Percentiles rank a stretch among this genome's conserved stretches.
Conservation (phyloP, 2,113 vertebrate genomes). For the Dasyprocta punctata region DNA sequence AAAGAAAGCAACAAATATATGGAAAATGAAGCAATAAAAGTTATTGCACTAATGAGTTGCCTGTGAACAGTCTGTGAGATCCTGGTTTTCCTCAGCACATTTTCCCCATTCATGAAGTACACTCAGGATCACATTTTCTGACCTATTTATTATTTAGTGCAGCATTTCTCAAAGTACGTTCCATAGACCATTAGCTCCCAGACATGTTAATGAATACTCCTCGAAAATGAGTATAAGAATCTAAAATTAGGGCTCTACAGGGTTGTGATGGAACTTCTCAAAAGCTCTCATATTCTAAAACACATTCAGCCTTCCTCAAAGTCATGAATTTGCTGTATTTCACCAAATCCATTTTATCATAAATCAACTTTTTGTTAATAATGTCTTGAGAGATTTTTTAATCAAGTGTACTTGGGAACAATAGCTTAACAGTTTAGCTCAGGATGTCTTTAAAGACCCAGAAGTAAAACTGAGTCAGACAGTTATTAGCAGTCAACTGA, state of each 20-base stretch:
- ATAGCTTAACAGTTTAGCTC: background rate
- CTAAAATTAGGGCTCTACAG: background rate
- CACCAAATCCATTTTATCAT: background rate
- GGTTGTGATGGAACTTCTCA: background rate
- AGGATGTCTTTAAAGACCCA: background rate
- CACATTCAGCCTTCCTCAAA: background rate
- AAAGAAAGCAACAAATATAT: background rate
- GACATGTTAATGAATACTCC: background rate
- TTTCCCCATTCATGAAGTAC: background rate
- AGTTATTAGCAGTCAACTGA: background rate
- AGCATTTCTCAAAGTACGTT: background rate
- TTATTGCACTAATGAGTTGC: no score
- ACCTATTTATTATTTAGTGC: background rate
- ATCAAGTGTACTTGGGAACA: background rate
- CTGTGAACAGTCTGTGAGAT: background rate
- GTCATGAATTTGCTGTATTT: background rate
- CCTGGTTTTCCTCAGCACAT: background rate
- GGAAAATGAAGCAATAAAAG: background rate
- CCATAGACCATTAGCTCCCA: background rate
- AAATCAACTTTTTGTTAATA: background rate
- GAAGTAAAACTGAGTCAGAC: background rate
- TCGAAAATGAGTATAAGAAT: background rate
- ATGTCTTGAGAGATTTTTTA: background rate
- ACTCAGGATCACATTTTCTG: background rate
- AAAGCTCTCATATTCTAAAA: background rate